Evolutionary conservation across 2,888 invertebrate species (phyloP).

Genomic region (Meliscaeva auricollis): DNA sequence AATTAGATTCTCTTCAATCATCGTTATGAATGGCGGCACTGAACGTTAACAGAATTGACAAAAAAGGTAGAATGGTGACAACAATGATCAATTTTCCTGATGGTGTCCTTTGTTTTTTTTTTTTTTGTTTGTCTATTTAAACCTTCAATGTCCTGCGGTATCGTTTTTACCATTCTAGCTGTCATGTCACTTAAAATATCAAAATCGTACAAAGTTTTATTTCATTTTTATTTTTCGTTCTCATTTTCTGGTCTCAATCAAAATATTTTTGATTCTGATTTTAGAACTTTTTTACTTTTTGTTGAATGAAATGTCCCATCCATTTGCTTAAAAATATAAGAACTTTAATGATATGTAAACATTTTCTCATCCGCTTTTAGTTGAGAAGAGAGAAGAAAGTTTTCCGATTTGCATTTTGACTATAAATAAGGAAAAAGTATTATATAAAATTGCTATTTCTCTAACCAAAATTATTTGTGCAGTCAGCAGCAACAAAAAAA

Average conservation of each 20-base stretch:
- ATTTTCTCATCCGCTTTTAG: constrained; percentile 44
- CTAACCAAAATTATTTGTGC: background rate
- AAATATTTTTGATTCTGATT: constrained; percentile 6
- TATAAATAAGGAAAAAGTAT: background rate
- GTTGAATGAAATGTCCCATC: constrained; percentile 6
- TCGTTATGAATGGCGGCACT: constrained; percentile 40
- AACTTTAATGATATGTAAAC: constrained; percentile 74
- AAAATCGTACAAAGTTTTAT: constrained; percentile 18
- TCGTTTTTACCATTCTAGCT: background rate
- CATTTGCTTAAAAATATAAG: constrained; percentile 67
- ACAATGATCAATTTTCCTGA: constrained; percentile 18
- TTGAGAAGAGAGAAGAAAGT: constrained; percentile 29
- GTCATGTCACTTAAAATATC: background rate
- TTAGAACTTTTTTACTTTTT: background rate
- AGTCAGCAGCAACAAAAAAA: background rate
- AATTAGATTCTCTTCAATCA: constrained; percentile 64
- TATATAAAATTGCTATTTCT: background rate
- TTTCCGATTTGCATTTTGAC: constrained; percentile 54
- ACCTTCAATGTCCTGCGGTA: constrained; percentile 1
- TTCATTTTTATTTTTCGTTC: background rate
- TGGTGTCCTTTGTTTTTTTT: constrained; percentile 32
- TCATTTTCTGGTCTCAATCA: constrained; percentile 1
- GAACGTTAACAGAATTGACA: constrained; percentile 2
- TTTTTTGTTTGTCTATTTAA: background rate
- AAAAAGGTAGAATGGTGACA: constrained; percentile 34